Evolutionary conservation across 2,113 vertebrate species (phyloP).

Genomic region (Malaclemys terrapin): DNA sequence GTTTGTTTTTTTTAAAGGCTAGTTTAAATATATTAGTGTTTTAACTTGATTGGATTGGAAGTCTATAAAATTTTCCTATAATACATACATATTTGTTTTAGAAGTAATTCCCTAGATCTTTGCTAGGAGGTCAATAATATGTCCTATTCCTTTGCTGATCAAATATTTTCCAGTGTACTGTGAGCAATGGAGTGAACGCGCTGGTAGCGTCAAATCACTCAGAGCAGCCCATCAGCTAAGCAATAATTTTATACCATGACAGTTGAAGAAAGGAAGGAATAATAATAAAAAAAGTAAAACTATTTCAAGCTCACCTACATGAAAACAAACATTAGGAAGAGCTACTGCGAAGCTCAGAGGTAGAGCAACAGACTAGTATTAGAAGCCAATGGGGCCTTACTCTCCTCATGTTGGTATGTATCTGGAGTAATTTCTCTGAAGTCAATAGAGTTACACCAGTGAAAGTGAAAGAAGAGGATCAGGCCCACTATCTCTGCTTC

Average conservation of each 20-base stretch:
- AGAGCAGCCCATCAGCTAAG: background rate
- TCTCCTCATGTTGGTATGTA: background rate
- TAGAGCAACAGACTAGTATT: background rate
- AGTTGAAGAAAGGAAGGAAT: background rate
- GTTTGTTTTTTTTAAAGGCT: slow-evolving; percentile 9
- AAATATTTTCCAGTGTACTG: background rate
- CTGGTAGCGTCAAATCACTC: background rate
- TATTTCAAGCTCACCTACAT: background rate
- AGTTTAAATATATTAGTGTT: slow-evolving; percentile 64
- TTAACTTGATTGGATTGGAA: slow-evolving; percentile 69
- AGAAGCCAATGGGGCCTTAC: background rate
- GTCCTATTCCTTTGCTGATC: background rate
- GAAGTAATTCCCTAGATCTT: slow-evolving; percentile 30
- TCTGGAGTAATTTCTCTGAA: background rate
- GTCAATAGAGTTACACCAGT: background rate
- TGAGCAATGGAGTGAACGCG: background rate
- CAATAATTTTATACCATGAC: background rate
- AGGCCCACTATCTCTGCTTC: background rate
- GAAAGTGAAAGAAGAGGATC: background rate
- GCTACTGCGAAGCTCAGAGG: background rate
- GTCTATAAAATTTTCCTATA: slow-evolving; percentile 25
- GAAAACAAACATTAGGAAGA: background rate
- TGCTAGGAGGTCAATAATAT: background rate
- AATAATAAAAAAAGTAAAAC: background rate
- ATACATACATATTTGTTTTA: background rate